phyloP scores from a whole-genome alignment of 1,140 invertebrate species.

The Drosophila paulistorum region DNA sequence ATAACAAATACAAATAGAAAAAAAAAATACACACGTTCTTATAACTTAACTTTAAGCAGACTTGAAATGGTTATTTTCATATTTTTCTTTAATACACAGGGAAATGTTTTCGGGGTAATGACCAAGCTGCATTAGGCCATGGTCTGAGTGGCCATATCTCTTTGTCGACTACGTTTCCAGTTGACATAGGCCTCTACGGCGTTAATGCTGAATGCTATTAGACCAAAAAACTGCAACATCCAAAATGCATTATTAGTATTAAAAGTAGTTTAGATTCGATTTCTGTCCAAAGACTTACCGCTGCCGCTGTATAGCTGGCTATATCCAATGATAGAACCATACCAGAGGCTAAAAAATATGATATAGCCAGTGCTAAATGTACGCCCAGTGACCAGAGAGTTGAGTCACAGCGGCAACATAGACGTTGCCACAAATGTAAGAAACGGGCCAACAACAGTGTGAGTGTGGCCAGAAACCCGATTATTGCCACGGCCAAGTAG shows the following conservation, averaged over 20 bases:
- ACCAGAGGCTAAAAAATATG: constrained; percentile 66
- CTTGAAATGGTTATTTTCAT: not conserved
- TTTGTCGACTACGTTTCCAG: constrained; percentile 56
- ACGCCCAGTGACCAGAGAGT: constrained; percentile 48
- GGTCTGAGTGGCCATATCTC: constrained; percentile 65
- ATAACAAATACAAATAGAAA: not conserved
- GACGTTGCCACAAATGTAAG: constrained; percentile 53
- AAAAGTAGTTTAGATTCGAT: not conserved
- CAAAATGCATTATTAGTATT: not conserved
- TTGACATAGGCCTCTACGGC: constrained; percentile 55
- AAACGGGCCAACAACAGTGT: constrained; percentile 41
- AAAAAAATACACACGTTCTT: not conserved
- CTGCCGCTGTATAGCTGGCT: constrained; percentile 57
- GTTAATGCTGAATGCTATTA: constrained; percentile 61
- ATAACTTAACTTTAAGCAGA: constrained; percentile 4
- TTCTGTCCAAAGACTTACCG: constrained; percentile 41
- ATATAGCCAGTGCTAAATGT: constrained; percentile 49
- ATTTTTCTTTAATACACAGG: not conserved
- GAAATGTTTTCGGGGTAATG: too few relatives aligned
- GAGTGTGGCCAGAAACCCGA: constrained; percentile 48
- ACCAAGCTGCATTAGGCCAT: constrained; percentile 16
- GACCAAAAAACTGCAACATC: constrained; percentile 55
- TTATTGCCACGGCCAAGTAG: constrained; percentile 50
- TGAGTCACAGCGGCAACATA: constrained; percentile 37
- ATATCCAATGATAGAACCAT: constrained; percentile 65